phyloP scores from a whole-genome alignment of 2,888 invertebrate genomes.

The Rugalucina vietnamica region DNA sequence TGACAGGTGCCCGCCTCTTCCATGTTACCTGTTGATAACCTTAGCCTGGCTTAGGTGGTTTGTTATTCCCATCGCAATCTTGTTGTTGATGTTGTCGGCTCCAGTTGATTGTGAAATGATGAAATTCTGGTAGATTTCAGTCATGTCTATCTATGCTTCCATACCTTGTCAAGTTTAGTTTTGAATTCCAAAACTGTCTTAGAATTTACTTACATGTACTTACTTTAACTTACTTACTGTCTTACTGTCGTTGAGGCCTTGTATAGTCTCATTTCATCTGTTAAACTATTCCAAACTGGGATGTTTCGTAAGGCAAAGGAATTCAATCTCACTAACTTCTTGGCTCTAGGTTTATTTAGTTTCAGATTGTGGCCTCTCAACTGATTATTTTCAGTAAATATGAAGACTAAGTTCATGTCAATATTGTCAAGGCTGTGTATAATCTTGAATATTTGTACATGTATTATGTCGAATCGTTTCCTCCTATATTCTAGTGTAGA shows the following conservation, averaged over 20 bases:
- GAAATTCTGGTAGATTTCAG: background rate
- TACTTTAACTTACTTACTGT: no score
- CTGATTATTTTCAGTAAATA: background rate
- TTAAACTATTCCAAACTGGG: background rate
- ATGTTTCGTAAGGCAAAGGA: background rate
- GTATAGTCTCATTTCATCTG: background rate
- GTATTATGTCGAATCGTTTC: background rate
- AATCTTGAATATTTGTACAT: conserved; percentile 10
- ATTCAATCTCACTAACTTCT: background rate
- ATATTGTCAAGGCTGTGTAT: background rate
- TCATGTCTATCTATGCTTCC: background rate
- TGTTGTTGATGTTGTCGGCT: background rate
- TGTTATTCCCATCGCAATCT: background rate
- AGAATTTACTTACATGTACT: no score
- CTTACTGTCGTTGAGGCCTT: background rate
- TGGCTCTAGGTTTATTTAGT: background rate
- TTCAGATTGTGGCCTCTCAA: background rate
- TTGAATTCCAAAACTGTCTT: background rate
- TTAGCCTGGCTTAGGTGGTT: background rate
- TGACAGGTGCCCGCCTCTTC: no score
- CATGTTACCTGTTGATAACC: no score
- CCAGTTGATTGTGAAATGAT: background rate
- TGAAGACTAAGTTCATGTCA: background rate
- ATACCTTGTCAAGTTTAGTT: background rate
- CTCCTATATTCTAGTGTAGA: background rate